Conservation (phyloP, 2,113 vertebrate genomes). For the Phodopus roborovskii region DNA sequence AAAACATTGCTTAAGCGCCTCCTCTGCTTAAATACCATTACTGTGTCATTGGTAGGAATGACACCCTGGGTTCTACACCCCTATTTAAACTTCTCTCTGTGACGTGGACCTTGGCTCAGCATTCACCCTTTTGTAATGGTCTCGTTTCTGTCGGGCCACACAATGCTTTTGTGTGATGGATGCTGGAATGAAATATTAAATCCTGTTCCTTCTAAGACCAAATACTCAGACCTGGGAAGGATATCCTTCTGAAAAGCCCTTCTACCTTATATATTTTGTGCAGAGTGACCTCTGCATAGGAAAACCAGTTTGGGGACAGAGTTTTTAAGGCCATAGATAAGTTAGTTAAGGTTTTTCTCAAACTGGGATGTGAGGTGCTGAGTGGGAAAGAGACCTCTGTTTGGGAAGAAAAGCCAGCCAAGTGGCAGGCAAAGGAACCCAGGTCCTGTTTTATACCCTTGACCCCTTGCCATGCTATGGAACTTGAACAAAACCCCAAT, state of each 20-base stretch:
- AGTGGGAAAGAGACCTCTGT: not conserved
- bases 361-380: not conserved
- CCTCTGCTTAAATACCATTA: not conserved
- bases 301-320: conserved; percentile 33
- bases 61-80: not conserved
- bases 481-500: not conserved
- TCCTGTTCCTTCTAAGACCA: not conserved
- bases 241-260: not conserved
- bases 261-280: not conserved
- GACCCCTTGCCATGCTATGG: not conserved
- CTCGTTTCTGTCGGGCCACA: not conserved
- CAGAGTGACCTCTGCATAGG: not conserved
- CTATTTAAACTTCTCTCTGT: not conserved
- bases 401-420: not conserved
- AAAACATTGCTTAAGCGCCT: not conserved
- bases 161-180: not conserved
- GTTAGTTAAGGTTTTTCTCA: not conserved
- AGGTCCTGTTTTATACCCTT: not conserved
- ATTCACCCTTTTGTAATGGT: too few relatives aligned
- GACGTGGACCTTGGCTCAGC: not conserved
- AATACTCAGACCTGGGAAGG: not conserved
- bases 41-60: not conserved
- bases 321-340: not conserved
- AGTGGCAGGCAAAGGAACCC: not conserved
- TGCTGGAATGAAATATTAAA: not conserved